phyloP scores from a whole-genome alignment of 2,113 vertebrate species.

The Equus przewalskii region DNA sequence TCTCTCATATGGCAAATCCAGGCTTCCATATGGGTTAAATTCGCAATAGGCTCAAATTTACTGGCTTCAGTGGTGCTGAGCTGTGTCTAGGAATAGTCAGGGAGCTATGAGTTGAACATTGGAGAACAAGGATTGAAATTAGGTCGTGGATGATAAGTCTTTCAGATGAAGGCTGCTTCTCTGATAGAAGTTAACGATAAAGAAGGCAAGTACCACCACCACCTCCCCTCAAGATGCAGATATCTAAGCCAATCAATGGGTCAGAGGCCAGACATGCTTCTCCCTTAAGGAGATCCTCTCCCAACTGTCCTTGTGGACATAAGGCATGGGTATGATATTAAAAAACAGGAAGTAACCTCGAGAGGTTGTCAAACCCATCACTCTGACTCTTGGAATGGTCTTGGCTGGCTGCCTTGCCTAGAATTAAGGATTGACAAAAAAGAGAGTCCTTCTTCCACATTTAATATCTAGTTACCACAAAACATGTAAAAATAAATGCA shows the following conservation, averaged over 20 bases:
- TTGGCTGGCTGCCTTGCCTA: not conserved
- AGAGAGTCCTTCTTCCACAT: not conserved
- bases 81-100: not conserved
- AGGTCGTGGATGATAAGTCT: not conserved
- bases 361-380: not conserved
- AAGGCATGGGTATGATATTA: not conserved
- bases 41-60: not conserved
- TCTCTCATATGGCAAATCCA: not conserved
- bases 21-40: not conserved
- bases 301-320: not conserved
- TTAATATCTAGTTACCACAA: constrained; percentile 16
- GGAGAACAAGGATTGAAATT: not conserved
- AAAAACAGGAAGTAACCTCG: not conserved
- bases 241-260: not conserved
- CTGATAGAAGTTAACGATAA: not conserved
- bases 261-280: not conserved
- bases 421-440: not conserved
- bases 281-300: not conserved
- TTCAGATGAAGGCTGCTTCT: not conserved
- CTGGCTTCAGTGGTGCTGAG: not conserved
- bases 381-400: not conserved
- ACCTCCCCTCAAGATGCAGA: not conserved
- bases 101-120: not conserved
- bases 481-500: constrained; percentile 38
- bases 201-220: not conserved